phyloP scores from a whole-genome alignment of 2,888 invertebrate species.

The Agrotis ipsilon region DNA sequence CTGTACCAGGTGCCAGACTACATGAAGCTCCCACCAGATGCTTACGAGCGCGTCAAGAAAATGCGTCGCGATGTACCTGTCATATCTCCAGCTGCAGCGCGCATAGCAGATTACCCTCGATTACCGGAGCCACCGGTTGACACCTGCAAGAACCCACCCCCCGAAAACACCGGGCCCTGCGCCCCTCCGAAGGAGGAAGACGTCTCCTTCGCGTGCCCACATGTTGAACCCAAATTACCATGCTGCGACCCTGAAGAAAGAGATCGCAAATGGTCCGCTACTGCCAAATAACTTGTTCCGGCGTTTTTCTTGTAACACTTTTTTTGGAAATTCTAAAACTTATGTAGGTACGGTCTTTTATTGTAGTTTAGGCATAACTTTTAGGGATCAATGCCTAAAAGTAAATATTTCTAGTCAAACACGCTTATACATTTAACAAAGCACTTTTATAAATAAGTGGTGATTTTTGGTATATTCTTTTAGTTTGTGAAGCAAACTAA shows the following conservation, averaged over 20 bases:
- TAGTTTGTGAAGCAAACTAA: too few species aligned
- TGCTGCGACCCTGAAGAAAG: slow-evolving; percentile 79
- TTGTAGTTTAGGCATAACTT: neutral
- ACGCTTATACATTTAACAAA: too few species aligned
- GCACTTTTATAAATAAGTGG: too few species aligned
- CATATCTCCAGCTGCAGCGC: slow-evolving; percentile 83
- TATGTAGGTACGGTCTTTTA: neutral
- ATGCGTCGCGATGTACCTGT: slow-evolving; percentile 80
- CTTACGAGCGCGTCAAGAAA: slow-evolving; percentile 81
- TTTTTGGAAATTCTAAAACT: neutral
- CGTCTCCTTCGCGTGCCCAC: slow-evolving; percentile 84
- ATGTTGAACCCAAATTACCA: slow-evolving; percentile 75
- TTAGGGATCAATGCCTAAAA: neutral
- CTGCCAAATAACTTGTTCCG: slow-evolving; percentile 15
- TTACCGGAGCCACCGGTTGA: slow-evolving; percentile 70
- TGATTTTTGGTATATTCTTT: too few species aligned
- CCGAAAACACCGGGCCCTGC: slow-evolving; percentile 74
- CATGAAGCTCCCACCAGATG: slow-evolving; percentile 83
- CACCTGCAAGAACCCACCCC: slow-evolving; percentile 73
- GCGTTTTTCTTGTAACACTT: neutral
- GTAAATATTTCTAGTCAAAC: too few species aligned
- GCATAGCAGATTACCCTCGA: slow-evolving; percentile 74
- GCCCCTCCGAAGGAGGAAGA: slow-evolving; percentile 78
- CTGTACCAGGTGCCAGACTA: slow-evolving; percentile 79
- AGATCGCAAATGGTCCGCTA: slow-evolving; percentile 22